phyloP scores from a whole-genome alignment of 2,888 invertebrate genomes.

The Leucoma salicis region DNA sequence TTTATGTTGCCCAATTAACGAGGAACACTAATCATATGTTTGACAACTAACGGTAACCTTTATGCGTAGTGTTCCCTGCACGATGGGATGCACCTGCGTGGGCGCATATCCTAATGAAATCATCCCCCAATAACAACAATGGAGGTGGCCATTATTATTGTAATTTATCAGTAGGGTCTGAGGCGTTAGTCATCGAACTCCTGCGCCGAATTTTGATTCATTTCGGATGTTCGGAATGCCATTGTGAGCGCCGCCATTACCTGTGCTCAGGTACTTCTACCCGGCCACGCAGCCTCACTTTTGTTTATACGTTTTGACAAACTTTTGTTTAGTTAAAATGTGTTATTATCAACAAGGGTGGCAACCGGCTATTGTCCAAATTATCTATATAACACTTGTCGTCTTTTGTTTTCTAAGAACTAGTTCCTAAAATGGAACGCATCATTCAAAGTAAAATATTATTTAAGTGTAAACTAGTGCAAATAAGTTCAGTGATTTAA shows the following conservation, averaged over 20 bases:
- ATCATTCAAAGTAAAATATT: too few relatives aligned
- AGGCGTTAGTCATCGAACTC: constrained; percentile 56
- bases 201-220: constrained; percentile 75
- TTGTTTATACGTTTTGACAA: constrained; percentile 75
- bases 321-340: constrained; percentile 57
- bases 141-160: constrained; percentile 66
- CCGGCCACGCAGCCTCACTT: constrained; percentile 30
- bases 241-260: constrained; percentile 71
- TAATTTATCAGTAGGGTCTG: constrained; percentile 65
- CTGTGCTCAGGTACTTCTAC: constrained; percentile 52
- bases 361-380: constrained; percentile 42
- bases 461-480: too few relatives aligned
- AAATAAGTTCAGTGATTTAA: too few relatives aligned
- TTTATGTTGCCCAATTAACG: constrained; percentile 30
- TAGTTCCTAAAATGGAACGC: constrained; percentile 18
- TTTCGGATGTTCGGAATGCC: constrained; percentile 77
- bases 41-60: constrained; percentile 53
- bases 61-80: constrained; percentile 12
- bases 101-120: constrained; percentile 65
- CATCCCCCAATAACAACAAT: constrained; percentile 70
- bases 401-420: constrained; percentile 32
- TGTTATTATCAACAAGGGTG: constrained; percentile 69
- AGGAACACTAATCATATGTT: constrained; percentile 44
- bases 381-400: constrained; percentile 46
- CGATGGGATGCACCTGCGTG: constrained; percentile 49